A percentile compares a stretch with the other conserved stretches of the same genome.
Conservation (phyloP, 2,797 vertebrate genomes). For the Bryconaethiops microstoma region DNA sequence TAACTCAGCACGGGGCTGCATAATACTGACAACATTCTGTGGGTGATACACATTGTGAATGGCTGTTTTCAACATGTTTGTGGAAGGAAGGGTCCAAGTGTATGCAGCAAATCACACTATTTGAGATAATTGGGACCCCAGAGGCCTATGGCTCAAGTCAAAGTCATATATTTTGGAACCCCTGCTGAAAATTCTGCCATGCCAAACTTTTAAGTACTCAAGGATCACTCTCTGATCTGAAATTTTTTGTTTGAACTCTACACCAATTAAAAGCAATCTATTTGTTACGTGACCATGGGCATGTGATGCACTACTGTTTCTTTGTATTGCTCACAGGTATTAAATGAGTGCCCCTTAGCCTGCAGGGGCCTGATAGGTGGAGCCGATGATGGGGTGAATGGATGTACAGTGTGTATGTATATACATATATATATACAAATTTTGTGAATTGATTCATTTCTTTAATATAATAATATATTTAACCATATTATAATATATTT, state of each 20-base stretch:
- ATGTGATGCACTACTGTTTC: not conserved
- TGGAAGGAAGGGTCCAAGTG: constrained; percentile 25
- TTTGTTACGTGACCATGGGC: not conserved
- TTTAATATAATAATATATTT: too few relatives aligned
- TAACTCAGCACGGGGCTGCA: constrained; percentile 22
- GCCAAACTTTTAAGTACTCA: constrained; percentile 11
- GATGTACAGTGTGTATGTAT: too few relatives aligned
- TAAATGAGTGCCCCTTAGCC: too few relatives aligned
- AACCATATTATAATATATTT: too few relatives aligned
- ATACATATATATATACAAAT: too few relatives aligned
- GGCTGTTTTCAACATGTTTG: not conserved
- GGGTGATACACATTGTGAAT: constrained; percentile 17
- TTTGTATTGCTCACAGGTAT: not conserved
- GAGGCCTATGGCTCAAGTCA: constrained; percentile 17
- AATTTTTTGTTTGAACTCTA: not conserved
- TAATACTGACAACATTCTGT: constrained; percentile 18
- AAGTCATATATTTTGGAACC: constrained; percentile 28
- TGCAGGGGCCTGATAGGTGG: too few relatives aligned
- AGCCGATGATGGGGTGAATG: too few relatives aligned
- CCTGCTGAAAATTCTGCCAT: not conserved
- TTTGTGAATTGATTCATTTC: too few relatives aligned
- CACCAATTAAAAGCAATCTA: constrained; percentile 1
- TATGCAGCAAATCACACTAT: constrained; percentile 43
- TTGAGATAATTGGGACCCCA: constrained; percentile 41
- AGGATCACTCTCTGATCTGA: constrained; percentile 10